Evolutionary conservation across 2,113 vertebrate species (phyloP).

Genomic region (Gadus macrocephalus): DNA sequence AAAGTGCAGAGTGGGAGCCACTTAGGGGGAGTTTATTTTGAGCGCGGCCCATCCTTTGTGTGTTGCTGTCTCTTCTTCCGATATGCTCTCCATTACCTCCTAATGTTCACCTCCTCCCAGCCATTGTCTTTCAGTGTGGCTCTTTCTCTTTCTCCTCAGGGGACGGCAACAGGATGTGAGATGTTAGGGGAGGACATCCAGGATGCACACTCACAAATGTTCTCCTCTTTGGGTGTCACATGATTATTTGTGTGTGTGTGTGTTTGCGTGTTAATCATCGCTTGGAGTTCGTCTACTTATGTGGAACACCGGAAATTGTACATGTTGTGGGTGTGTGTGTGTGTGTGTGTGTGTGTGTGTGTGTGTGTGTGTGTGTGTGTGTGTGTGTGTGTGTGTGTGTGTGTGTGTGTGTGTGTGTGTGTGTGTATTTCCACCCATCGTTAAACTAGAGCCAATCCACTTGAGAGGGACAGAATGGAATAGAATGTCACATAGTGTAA

Average conservation of each 20-base stretch:
- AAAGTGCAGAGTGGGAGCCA: too few relatives aligned
- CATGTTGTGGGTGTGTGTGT: too few relatives aligned
- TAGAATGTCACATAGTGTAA: neutral
- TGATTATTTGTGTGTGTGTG: neutral
- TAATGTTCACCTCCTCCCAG: slow-evolving; percentile 8
- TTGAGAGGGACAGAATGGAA: neutral
- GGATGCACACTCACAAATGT: slow-evolving; percentile 34
- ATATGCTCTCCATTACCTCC: neutral
- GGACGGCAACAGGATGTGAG: neutral
- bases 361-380: neutral
- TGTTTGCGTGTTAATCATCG: too few relatives aligned
- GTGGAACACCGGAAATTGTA: too few relatives aligned
- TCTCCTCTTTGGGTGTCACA: slow-evolving; percentile 6
- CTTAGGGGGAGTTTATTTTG: too few relatives aligned
- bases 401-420: too few relatives aligned
- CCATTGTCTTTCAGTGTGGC: slow-evolving; percentile 5
- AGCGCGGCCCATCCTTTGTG: neutral
- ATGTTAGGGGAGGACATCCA: slow-evolving; percentile 27
- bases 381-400: too few relatives aligned
- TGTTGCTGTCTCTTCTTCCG: neutral
- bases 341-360: slow-evolving; percentile 8
- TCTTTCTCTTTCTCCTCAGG: neutral
- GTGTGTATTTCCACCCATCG: too few relatives aligned
- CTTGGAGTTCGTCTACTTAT: too few relatives aligned
- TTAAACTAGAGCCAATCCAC: too few relatives aligned